Conservation (phyloP, 1,140 invertebrate genomes). For the Cataglyphis hispanica region DNA sequence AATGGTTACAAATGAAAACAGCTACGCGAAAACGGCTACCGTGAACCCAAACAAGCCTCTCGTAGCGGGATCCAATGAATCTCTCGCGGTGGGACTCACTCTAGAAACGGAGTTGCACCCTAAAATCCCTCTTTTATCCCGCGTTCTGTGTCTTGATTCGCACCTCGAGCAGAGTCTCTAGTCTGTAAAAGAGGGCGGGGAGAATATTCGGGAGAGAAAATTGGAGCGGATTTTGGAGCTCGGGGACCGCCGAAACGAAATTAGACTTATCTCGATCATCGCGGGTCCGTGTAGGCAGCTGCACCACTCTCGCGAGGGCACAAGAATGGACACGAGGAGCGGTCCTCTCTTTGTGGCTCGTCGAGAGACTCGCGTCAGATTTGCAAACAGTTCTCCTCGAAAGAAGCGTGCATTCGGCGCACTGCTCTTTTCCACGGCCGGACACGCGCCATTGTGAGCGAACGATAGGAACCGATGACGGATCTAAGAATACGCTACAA, state of each 20-base stretch:
- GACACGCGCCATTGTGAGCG: conserved; percentile 74
- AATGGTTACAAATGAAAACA: conserved; percentile 53
- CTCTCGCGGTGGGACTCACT: conserved; percentile 17
- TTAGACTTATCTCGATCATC: conserved; percentile 81
- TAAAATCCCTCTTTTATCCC: conserved; percentile 57
- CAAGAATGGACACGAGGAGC: conserved; percentile 52
- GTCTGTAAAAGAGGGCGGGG: background rate
- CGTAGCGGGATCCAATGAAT: conserved; percentile 45
- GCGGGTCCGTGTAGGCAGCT: conserved; percentile 67
- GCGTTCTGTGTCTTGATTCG: conserved; percentile 55
- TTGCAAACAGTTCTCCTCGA: conserved; percentile 63
- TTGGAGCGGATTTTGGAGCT: conserved; percentile 76
- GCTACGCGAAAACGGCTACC: conserved; percentile 67
- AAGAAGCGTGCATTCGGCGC: conserved; percentile 22
- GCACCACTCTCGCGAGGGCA: conserved; percentile 32
- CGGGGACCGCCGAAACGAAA: conserved; percentile 71
- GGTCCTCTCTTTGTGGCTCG: conserved; percentile 57
- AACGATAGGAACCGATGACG: conserved; percentile 53
- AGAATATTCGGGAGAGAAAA: conserved; percentile 68
- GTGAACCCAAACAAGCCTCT: conserved; percentile 70
- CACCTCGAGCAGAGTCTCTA: conserved; percentile 58
- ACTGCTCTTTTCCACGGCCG: conserved; percentile 73
- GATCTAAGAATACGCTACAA: conserved; percentile 60
- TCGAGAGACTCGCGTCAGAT: conserved; percentile 62
- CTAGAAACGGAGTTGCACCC: background rate